Evolutionary conservation across 2,888 invertebrate species (phyloP).

Genomic region (Xanthorhoe designata): DNA sequence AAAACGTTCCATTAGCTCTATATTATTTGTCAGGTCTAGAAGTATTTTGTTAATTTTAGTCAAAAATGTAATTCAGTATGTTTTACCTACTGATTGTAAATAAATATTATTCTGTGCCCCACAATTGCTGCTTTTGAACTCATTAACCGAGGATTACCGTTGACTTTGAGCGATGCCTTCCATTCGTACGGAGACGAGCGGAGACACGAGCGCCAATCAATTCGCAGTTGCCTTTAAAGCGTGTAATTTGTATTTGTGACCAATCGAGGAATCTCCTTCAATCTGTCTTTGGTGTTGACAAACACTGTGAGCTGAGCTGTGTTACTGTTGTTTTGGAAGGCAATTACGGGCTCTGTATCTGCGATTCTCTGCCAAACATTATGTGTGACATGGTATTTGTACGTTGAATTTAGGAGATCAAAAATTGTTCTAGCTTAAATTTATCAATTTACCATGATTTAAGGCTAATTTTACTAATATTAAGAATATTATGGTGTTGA

Average conservation of each 20-base stretch:
- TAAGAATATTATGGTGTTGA: no score
- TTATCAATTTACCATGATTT: no score
- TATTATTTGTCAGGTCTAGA: no score
- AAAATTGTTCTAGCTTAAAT: no score
- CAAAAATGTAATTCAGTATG: no score
- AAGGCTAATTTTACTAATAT: no score
- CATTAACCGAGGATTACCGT: slow-evolving; percentile 77
- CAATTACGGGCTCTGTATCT: slow-evolving; percentile 10
- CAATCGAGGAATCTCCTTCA: slow-evolving; percentile 25
- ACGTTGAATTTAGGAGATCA: background rate
- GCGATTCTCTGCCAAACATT: background rate
- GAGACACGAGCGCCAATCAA: slow-evolving; percentile 66
- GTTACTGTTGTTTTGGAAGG: slow-evolving; percentile 8
- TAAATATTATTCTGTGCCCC: slow-evolving; percentile 41
- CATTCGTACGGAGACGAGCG: slow-evolving; percentile 61
- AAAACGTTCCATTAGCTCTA: no score
- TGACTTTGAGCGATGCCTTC: slow-evolving; percentile 78
- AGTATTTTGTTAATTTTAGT: no score
- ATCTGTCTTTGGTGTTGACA: slow-evolving; percentile 32
- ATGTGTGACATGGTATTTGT: background rate
- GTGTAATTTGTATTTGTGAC: slow-evolving; percentile 40
- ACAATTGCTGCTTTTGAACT: slow-evolving; percentile 78
- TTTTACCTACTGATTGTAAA: slow-evolving; percentile 13
- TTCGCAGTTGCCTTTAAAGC: slow-evolving; percentile 46
- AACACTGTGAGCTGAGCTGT: slow-evolving; percentile 6